phyloP scores from a whole-genome alignment of 2,888 invertebrate species.

The Nowickia ferox region DNA sequence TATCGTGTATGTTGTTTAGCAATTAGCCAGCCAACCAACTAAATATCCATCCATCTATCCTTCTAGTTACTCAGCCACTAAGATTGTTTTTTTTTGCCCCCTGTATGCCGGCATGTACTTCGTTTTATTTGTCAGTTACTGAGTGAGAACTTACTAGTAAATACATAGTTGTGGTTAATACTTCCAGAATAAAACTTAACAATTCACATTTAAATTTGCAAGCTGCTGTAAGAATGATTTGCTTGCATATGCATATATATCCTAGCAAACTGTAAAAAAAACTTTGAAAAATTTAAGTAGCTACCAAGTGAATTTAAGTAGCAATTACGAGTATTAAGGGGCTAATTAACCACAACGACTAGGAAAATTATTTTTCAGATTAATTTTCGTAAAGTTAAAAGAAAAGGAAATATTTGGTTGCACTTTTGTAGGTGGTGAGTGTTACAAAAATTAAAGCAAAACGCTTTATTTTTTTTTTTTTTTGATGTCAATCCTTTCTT shows the following conservation, averaged over 20 bases:
- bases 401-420: too few relatives aligned
- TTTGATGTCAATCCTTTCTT: too few relatives aligned
- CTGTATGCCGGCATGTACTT: background rate
- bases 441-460: too few relatives aligned
- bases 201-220: background rate
- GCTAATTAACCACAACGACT: slow-evolving; percentile 2
- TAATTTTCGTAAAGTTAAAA: background rate
- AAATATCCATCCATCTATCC: slow-evolving; percentile 17
- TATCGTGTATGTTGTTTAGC: slow-evolving; percentile 24
- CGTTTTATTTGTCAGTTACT: slow-evolving; percentile 2
- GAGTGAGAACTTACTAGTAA: slow-evolving; percentile 7
- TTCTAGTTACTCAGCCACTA: background rate
- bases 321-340: background rate
- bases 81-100: background rate
- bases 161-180: slow-evolving; percentile 17
- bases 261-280: background rate
- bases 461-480: too few relatives aligned
- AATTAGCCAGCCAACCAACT: slow-evolving; percentile 30
- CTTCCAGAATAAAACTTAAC: slow-evolving; percentile 1
- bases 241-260: background rate
- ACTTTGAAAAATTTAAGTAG: background rate
- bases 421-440: too few relatives aligned
- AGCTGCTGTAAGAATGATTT: slow-evolving; percentile 3
- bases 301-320: background rate
- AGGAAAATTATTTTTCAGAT: background rate